A percentile compares a stretch with the other conserved stretches of the same genome.
These are phyloP conservation scores for Xiphophorus couchianus DNA, from an alignment of 2,113 vertebrate species.

Conservation along the genomic window DNA sequence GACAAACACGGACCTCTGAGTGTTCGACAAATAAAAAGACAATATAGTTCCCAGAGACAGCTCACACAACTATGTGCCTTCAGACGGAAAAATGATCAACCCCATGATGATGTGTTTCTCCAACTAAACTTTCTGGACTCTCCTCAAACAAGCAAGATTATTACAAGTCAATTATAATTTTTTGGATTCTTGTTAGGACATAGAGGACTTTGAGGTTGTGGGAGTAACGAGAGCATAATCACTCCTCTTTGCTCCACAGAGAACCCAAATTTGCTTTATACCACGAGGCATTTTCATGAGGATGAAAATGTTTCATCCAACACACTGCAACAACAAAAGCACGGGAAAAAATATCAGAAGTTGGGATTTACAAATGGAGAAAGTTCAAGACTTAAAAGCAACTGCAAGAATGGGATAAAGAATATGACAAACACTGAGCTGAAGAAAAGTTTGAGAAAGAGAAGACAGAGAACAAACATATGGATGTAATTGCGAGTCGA, in stretches of 20 bases:
- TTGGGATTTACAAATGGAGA: neutral
- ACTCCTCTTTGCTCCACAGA: slow-evolving; percentile 24
- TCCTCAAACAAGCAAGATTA: slow-evolving; percentile 21
- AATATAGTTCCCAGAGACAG: slow-evolving; percentile 47
- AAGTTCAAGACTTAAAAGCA: neutral
- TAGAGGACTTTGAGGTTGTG: slow-evolving; percentile 8
- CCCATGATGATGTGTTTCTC: slow-evolving; percentile 22
- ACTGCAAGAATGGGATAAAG: neutral
- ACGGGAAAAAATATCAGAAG: slow-evolving; percentile 4
- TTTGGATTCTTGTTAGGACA: slow-evolving; percentile 31
- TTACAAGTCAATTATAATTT: slow-evolving; percentile 15
- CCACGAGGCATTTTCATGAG: neutral
- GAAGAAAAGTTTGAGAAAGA: slow-evolving; percentile 10
- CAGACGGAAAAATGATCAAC: slow-evolving; percentile 21
- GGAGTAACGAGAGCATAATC: slow-evolving; percentile 28
- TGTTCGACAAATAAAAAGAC: slow-evolving; percentile 39
- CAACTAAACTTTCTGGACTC: slow-evolving; percentile 2
- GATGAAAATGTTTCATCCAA: neutral
- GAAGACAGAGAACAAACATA: slow-evolving; percentile 49
- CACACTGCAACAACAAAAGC: neutral
- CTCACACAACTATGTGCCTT: slow-evolving; percentile 35
- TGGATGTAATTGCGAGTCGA: slow-evolving; percentile 72
- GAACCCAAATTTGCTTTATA: slow-evolving; percentile 22
- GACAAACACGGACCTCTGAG: slow-evolving; percentile 41
- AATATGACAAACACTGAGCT: slow-evolving; percentile 20